phyloP scores from a whole-genome alignment of 2,797 vertebrate species.

The Enteromius paludinosus region DNA sequence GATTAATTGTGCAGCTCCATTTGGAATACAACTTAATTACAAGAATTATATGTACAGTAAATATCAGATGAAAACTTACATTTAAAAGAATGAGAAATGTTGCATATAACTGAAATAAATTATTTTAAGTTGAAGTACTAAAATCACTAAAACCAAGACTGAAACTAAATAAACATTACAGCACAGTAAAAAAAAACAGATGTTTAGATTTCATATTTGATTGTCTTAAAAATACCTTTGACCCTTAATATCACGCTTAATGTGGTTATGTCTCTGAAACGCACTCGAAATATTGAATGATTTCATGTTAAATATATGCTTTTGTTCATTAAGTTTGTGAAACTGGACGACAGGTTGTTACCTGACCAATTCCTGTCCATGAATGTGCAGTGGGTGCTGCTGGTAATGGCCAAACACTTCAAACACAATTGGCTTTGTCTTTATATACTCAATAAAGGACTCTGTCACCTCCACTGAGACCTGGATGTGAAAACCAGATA shows the following conservation, averaged over 20 bases:
- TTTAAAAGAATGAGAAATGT: neutral
- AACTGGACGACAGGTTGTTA: constrained; percentile 57
- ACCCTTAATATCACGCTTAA: neutral
- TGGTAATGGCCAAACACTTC: constrained; percentile 99
- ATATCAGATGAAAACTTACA: neutral
- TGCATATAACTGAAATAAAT: neutral
- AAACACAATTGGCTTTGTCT: constrained; percentile 95
- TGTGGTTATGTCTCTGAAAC: neutral
- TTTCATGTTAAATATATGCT: neutral
- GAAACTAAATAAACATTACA: neutral
- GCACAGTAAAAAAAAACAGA: neutral
- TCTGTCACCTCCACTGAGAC: constrained; percentile 96
- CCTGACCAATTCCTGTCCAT: constrained; percentile 92
- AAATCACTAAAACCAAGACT: neutral
- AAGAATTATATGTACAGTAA: neutral
- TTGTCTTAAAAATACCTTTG: neutral
- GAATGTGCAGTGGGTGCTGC: constrained; percentile 90
- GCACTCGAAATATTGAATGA: neutral
- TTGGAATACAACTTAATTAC: neutral
- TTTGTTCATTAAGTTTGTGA: neutral
- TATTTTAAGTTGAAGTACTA: neutral
- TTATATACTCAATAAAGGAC: constrained; percentile 97
- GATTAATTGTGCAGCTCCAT: too few species aligned
- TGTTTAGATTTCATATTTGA: neutral
- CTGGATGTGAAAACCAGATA: constrained; percentile 69